These are phyloP conservation scores for Cheilosia vulpina DNA, from an alignment of 2,888 invertebrate genomes.

Conservation along the genomic window DNA sequence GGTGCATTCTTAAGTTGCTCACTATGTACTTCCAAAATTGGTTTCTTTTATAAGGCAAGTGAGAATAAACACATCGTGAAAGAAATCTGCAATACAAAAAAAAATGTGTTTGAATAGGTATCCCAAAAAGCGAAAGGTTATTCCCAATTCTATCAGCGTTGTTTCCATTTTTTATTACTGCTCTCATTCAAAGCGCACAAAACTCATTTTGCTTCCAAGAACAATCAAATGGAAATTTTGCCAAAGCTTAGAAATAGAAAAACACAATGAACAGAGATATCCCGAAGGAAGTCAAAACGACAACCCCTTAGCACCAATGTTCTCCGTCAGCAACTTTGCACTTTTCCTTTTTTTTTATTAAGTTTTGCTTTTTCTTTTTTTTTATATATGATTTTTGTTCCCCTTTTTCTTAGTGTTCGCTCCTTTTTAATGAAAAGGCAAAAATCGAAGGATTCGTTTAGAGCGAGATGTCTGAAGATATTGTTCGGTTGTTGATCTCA, in stretches of 20 bases:
- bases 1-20: too few relatives aligned
- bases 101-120: neutral
- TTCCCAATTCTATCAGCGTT: neutral
- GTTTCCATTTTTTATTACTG: neutral
- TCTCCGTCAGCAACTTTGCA: slow-evolving; percentile 26
- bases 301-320: slow-evolving; percentile 38
- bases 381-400: slow-evolving; percentile 5
- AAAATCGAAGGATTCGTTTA: slow-evolving; percentile 46
- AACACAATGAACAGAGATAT: slow-evolving; percentile 26
- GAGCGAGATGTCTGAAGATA: slow-evolving; percentile 44
- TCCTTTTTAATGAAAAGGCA: slow-evolving; percentile 35
- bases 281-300: slow-evolving; percentile 26
- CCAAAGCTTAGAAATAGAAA: neutral
- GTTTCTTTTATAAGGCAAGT: too few relatives aligned
- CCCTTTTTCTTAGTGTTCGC: neutral
- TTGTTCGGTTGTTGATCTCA: slow-evolving; percentile 57
- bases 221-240: slow-evolving; percentile 24
- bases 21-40: too few relatives aligned
- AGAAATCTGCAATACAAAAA: too few relatives aligned
- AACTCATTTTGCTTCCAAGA: slow-evolving; percentile 11
- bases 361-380: neutral
- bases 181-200: neutral
- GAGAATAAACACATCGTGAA: too few relatives aligned
- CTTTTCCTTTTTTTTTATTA: neutral
- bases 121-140: neutral